Evolutionary conservation across 1,140 invertebrate species (phyloP), one percentile per base, ranked within the genome.

Genomic region (Sesamia nonagrioides): DNA sequence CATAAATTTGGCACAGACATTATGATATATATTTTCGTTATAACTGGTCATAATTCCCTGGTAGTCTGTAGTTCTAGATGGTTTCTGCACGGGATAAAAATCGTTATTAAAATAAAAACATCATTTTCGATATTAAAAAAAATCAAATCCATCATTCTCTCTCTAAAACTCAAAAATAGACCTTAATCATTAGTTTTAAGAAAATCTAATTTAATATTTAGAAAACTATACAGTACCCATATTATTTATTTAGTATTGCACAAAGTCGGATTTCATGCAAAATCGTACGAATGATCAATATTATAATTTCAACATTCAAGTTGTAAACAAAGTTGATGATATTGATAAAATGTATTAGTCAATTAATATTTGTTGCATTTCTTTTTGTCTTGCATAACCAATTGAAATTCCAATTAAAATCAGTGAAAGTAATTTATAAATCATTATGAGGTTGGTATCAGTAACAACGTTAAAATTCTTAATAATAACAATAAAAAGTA

Each of bases 401-500:
- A 71, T 78, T 60, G 71, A 52, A 69, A 68, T 75, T 56, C 37
- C 18, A 73, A 61, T 83, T 82, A 78, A 27, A 85, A 87, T 88
- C 82, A 86, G 68, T 81, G 77, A 79, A 42, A 78, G 82, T 83
- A 89, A 90, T 90, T 84, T 72, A 52, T 82, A 69, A 83, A 84
- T 87, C 80, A 83, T 42, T 56, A 50, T 84, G 82, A 86, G 82
- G 78, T 84, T 85, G 87, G 88, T 89, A 93, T 93, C 88, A 82
- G 90, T 88, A 94, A 94, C 92, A 94, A 93, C 87, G 86, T 94
- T 93, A 94, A 93, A 94, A 92, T 89, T 94, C 92, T 93, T 94
- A 94, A 92, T 94, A 92, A 94, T 93, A 94, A 94, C 92, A 94
- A 94, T 94, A 94, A 94, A 93, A 93, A 89, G 85, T 91, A 91